Base-by-base conservation (phyloP, 2,888 invertebrate species). In the Willowsia nigromaculata region DNA sequence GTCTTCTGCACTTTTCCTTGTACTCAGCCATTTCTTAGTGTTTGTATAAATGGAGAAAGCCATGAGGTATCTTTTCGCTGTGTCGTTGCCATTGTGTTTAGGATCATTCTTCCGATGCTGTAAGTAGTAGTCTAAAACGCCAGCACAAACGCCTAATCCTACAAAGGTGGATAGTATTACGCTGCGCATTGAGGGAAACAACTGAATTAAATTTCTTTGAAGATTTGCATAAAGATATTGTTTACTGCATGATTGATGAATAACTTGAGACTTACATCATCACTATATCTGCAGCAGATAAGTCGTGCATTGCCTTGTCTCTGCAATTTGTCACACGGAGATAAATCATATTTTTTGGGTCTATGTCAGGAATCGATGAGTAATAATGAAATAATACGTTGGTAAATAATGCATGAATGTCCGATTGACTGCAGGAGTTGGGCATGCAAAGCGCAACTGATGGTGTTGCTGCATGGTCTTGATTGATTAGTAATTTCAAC, bases 11-110 rank as follows among this genome's bases (percentile, higher is more conserved):
- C 94, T 91, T 0, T 94, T 93, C 0, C 94, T 94, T 0, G 95
- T 95, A 27, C 94, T 95, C 11, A 95, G 93, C 90, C 96, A 94
- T 93, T 95, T 95, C 78, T 93, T 93, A 11, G 95, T 93, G 25
- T 96, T 96, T 88, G 95, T 95, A 93, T 96, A 95, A 9, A 96
- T 94, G 0, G 97, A 96, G 94, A 97, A 97, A 0, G 95, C 94
- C 93, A 95, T 80, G 30, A 89, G 30, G 22, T 78, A 89, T n/a
- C n/a, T n/a, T n/a, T n/a, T n/a, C n/a, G n/a, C n/a, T n/a, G n/a
- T n/a, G n/a, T n/a, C n/a, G n/a, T n/a, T 43, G 83, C 56, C 37
- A n/a, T 47, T 2, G 43, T 37, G 5, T 3, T 50, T 13, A 50
- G 5, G 2, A 15, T 11, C 15, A 3, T 50, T 50, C 15, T 25